Conservation (phyloP, 2,113 vertebrate species). For the Lathamus discolor region DNA sequence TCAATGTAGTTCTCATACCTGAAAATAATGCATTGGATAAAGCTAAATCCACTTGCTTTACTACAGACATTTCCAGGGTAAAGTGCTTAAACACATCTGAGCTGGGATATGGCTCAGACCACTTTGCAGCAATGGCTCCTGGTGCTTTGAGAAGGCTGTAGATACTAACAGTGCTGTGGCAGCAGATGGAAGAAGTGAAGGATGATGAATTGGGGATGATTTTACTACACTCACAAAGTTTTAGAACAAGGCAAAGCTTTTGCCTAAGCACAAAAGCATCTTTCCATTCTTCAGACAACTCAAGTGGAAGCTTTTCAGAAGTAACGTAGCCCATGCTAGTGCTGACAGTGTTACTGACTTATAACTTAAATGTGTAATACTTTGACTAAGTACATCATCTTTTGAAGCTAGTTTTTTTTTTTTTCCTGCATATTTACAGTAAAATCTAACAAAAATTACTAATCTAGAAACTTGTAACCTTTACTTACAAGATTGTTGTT, state of each 20-base stretch:
- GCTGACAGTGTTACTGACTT: neutral
- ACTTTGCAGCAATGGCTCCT: neutral
- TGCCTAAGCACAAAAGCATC: neutral
- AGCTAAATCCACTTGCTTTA: neutral
- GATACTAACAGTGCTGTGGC: neutral
- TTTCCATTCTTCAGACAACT: neutral
- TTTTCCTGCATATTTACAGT: neutral
- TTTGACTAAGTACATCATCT: neutral
- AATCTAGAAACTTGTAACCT: neutral
- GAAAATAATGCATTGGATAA: neutral
- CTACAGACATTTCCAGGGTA: no score
- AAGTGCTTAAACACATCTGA: neutral
- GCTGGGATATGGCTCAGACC: rapidly evolving
- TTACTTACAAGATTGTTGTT: neutral
- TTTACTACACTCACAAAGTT: rapidly evolving
- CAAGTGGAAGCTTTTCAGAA: neutral
- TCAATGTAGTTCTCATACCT: rapidly evolving
- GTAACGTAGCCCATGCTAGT: neutral
- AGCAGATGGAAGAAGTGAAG: neutral
- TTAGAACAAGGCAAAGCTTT: neutral
- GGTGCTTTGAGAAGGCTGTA: neutral
- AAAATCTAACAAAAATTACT: neutral
- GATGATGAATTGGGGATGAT: neutral
- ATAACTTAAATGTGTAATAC: neutral
- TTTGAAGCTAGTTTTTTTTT: neutral